Base-by-base conservation (phyloP, 1,140 invertebrate species). In the Drosophila bocki region DNA sequence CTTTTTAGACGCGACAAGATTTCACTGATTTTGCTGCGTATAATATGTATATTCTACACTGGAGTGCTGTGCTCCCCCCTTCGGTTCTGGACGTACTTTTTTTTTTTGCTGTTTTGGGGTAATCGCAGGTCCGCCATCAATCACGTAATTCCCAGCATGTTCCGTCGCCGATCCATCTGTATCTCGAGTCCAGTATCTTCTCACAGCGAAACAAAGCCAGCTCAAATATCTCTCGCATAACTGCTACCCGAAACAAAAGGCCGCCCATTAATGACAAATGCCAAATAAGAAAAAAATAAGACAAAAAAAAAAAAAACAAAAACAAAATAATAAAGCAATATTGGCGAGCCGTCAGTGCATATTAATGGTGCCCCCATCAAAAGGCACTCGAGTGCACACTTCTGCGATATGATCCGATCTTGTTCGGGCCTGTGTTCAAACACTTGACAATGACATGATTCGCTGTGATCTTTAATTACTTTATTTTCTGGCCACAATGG, bases 121-220 rank as follows among this genome's bases (percentile, higher is more conserved):
- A 88, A 88, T 88, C 84, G 62, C 69, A 53, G 29, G 42, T 63
- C 51, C 53, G 75, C 85, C 71, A 88, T 88, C 84, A 85, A 88
- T 88, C 84, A 88, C 84, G 84, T 88, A 88, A 65, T 90, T 90
- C 74, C 74, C 81, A 80, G 81, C 84, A 76, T 84, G 81, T 88
- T 88, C 39, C 83, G 65, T 67, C 61, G 72, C 76, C 60, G 77
- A 75, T 84, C 74, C 74, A 88, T 85, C 78, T 78, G 70, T 88
- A 85, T 88, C 81, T 85, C 32, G 76, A 50, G 47, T 57, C 78
- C 78, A 79, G 75, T 75, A 80, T 87, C 83, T 87, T 83, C 81
- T 79, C 75, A 67, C 75, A 82, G 33, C 65, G 53, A 61, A 54
- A 77, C 70, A 74, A 78, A 68, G 56, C 26, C 77, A 78, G 29